These are phyloP conservation scores for Gambusia holbrooki DNA, from an alignment of 2,113 vertebrate genomes.

Conservation along the genomic window DNA sequence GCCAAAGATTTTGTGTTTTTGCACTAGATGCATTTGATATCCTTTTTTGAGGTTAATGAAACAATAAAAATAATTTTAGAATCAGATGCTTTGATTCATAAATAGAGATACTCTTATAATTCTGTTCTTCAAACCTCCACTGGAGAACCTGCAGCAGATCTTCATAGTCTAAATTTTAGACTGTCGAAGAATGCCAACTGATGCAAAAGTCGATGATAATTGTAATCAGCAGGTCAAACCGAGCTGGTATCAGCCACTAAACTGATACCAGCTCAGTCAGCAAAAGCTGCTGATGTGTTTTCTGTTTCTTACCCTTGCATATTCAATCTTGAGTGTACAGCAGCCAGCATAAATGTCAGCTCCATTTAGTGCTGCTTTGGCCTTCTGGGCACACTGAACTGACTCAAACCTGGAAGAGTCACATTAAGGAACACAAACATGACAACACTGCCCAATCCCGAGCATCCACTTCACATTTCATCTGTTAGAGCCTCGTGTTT, in stretches of 20 bases:
- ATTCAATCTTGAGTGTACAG: conserved; percentile 98
- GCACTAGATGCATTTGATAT: too few species aligned
- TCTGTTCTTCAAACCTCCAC: too few species aligned
- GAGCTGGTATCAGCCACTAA: not conserved
- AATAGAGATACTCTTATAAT: too few species aligned
- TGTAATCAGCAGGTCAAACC: not conserved
- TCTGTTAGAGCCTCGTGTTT: not conserved
- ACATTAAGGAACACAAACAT: conserved; percentile 83
- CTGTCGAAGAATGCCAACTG: too few species aligned
- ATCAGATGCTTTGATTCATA: too few species aligned
- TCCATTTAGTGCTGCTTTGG: conserved; percentile 95
- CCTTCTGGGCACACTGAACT: conserved; percentile 93
- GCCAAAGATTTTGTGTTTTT: too few species aligned
- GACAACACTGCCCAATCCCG: not conserved
- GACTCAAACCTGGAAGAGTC: conserved; percentile 86
- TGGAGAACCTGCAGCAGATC: too few species aligned
- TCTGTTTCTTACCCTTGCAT: conserved; percentile 88
- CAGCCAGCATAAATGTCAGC: conserved; percentile 98
- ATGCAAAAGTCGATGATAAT: too few species aligned
- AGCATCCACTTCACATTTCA: not conserved
- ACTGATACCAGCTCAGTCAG: not conserved
- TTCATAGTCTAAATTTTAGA: too few species aligned
- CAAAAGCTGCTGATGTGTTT: not conserved
- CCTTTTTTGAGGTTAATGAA: too few species aligned
- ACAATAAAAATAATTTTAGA: too few species aligned